Conservation (phyloP, 1,140 invertebrate species). For the Euura lappo region DNA sequence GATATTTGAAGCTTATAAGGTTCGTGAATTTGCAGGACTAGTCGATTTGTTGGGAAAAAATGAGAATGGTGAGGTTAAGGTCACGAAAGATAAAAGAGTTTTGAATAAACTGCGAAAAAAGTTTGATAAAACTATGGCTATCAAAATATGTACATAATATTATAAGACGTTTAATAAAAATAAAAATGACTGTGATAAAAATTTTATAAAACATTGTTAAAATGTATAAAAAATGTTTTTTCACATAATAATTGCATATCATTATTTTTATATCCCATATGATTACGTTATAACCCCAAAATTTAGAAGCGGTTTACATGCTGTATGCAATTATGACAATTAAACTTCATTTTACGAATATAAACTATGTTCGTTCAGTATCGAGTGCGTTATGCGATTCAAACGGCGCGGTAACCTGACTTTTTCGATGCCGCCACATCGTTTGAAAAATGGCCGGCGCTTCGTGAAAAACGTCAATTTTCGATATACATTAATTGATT, state of each 20-base stretch:
- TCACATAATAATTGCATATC: background rate
- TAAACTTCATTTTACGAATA: background rate
- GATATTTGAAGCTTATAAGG: conserved; percentile 12
- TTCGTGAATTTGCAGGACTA: conserved; percentile 14
- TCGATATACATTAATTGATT: background rate
- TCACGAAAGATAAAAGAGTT: conserved; percentile 19
- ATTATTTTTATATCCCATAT: background rate
- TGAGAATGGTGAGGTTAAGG: conserved; percentile 16
- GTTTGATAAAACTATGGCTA: too few relatives aligned
- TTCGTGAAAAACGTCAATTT: too few relatives aligned
- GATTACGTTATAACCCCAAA: background rate
- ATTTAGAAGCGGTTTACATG: background rate
- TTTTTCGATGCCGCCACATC: background rate
- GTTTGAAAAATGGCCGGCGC: too few relatives aligned
- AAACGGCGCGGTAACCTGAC: background rate
- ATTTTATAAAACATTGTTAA: conserved; percentile 11
- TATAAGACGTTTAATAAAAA: too few relatives aligned
- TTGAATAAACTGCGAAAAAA: background rate
- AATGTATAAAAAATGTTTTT: background rate
- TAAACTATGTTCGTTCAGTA: background rate
- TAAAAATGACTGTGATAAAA: conserved; percentile 8
- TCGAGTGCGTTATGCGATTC: background rate
- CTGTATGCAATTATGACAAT: background rate
- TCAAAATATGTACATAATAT: too few relatives aligned
- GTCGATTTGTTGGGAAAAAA: conserved; percentile 14